These are phyloP conservation scores for Aporophyla lueneburgensis DNA, from an alignment of 2,888 invertebrate genomes.

Conservation along the genomic window DNA sequence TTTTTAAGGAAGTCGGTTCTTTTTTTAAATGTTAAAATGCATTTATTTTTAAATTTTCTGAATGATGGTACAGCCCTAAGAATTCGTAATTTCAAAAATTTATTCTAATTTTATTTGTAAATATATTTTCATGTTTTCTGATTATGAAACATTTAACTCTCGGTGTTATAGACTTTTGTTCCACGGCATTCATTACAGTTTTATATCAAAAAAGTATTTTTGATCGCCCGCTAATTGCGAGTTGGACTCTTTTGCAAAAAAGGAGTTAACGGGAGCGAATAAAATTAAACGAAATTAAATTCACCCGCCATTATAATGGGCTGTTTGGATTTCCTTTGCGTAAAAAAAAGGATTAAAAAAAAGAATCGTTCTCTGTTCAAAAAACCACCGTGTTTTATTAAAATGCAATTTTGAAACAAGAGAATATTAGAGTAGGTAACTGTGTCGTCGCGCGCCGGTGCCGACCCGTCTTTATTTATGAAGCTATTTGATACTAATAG, in stretches of 20 bases:
- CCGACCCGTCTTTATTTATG: background rate
- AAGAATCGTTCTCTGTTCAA: conserved; percentile 4
- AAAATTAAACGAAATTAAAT: conserved; percentile 50
- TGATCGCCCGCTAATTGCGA: conserved; percentile 32
- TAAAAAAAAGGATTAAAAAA: conserved; percentile 18
- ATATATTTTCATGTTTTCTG: too few relatives aligned
- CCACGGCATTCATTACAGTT: conserved; percentile 13
- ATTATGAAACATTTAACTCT: background rate
- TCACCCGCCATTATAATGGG: conserved; percentile 19
- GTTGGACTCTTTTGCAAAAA: conserved; percentile 18
- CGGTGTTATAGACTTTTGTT: conserved; percentile 10
- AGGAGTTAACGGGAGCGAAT: conserved; percentile 25
- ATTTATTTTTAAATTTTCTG: too few relatives aligned
- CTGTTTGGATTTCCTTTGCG: conserved; percentile 26
- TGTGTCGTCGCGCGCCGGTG: background rate
- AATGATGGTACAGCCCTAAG: too few relatives aligned
- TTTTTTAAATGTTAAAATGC: too few relatives aligned
- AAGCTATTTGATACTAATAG: background rate
- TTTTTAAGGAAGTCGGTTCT: too few relatives aligned
- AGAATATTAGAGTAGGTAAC: background rate
- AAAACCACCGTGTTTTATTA: conserved; percentile 17
- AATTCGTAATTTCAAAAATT: background rate
- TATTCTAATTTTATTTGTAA: background rate
- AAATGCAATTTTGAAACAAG: conserved; percentile 34
- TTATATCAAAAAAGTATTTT: conserved; percentile 21